These are phyloP conservation scores for Papilio helenus DNA, from an alignment of 1,140 invertebrate species.

Conservation along the genomic window DNA sequence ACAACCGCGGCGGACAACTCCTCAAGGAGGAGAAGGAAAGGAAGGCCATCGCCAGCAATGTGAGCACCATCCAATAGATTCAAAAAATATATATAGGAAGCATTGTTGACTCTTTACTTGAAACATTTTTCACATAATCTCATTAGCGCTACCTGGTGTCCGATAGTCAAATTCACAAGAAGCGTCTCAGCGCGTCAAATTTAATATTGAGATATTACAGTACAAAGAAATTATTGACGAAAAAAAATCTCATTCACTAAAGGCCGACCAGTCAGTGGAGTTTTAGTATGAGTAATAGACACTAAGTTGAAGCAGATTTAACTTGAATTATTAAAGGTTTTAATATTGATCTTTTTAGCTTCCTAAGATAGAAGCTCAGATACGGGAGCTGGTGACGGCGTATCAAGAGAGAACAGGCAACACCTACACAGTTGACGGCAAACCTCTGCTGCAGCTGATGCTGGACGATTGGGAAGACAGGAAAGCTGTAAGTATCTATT, in stretches of 20 bases:
- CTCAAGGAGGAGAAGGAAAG: slow-evolving; percentile 92
- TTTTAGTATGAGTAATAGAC: too few species aligned
- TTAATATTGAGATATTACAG: too few species aligned
- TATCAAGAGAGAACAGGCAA: slow-evolving; percentile 82
- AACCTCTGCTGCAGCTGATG: slow-evolving; percentile 83
- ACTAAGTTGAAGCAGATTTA: too few species aligned
- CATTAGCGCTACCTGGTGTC: too few species aligned
- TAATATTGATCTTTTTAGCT: slow-evolving; percentile 64
- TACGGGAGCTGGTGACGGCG: slow-evolving; percentile 82
- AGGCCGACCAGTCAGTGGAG: too few species aligned
- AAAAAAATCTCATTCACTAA: too few species aligned
- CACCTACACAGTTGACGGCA: slow-evolving; percentile 84
- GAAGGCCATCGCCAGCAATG: slow-evolving; percentile 86
- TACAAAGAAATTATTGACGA: too few species aligned
- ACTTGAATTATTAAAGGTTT: not conserved
- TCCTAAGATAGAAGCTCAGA: slow-evolving; percentile 87
- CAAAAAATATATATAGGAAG: too few species aligned
- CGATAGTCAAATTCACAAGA: too few species aligned
- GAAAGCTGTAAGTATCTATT: slow-evolving; percentile 66
- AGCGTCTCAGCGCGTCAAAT: too few species aligned
- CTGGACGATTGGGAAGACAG: slow-evolving; percentile 83
- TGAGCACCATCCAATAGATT: slow-evolving; percentile 38
- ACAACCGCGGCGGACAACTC: slow-evolving; percentile 92
- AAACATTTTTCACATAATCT: too few species aligned
- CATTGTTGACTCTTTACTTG: too few species aligned